Percentiles rank a stretch among this genome's conserved stretches.
phyloP scores from a whole-genome alignment of 2,797 vertebrate species.

The Spea hammondii region DNA sequence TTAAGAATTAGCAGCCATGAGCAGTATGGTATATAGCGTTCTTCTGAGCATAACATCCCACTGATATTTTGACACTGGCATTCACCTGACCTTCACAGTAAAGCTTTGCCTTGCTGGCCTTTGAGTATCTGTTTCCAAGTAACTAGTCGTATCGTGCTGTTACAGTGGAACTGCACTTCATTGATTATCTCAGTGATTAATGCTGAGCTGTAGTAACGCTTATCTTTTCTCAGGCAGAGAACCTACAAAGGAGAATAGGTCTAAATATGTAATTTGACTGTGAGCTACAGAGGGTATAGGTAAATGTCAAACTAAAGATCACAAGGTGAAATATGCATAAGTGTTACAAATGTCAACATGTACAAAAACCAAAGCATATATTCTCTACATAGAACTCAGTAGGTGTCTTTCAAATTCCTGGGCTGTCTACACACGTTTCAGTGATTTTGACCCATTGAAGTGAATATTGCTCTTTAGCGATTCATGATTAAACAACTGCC shows the following conservation, averaged over 20 bases:
- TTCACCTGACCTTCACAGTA: conserved; percentile 52
- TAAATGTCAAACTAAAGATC: conserved; percentile 48
- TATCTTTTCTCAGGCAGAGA: conserved; percentile 58
- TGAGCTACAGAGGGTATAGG: conserved; percentile 25
- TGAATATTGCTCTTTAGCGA: conserved; percentile 23
- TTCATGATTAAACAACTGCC: background rate
- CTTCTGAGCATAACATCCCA: conserved; percentile 26
- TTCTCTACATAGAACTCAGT: conserved; percentile 34
- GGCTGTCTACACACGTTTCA: background rate
- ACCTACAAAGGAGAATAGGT: conserved; percentile 53
- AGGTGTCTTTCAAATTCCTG: conserved; percentile 29
- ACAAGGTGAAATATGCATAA: conserved; percentile 49
- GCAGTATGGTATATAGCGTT: conserved; percentile 13
- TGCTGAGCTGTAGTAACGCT: conserved; percentile 60
- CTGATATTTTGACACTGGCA: conserved; percentile 37
- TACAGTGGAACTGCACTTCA: conserved; percentile 56
- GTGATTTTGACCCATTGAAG: conserved; percentile 8
- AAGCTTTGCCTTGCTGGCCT: conserved; percentile 52
- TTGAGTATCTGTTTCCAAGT: conserved; percentile 57
- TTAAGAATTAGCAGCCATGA: background rate
- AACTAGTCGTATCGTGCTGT: conserved; percentile 56
- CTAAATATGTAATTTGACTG: conserved; percentile 40
- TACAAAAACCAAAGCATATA: conserved; percentile 46
- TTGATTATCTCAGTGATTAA: conserved; percentile 65
- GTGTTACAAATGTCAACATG: conserved; percentile 48